Conservation (phyloP, 2,888 invertebrate genomes). For the Argyresthia goedartella region DNA sequence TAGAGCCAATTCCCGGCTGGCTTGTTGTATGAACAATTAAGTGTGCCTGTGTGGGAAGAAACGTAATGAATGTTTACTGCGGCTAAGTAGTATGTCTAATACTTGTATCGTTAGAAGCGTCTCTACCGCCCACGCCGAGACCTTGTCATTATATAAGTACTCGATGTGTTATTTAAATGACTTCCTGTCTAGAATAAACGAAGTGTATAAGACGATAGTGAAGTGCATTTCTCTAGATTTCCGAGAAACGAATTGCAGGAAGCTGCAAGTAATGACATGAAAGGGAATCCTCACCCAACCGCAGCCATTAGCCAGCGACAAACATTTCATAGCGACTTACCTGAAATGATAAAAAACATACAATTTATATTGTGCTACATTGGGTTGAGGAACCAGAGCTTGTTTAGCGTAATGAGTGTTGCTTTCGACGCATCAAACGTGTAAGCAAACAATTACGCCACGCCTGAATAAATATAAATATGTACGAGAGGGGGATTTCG, state of each 20-base stretch:
- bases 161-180: background rate
- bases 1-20: slow-evolving; percentile 62
- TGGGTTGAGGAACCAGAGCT: slow-evolving; percentile 62
- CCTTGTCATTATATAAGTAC: background rate
- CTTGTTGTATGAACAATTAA: slow-evolving; percentile 69
- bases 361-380: slow-evolving; percentile 56
- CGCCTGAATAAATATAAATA: slow-evolving; percentile 60
- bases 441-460: slow-evolving; percentile 69
- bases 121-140: background rate
- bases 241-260: too few relatives aligned
- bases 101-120: slow-evolving; percentile 20
- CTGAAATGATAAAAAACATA: slow-evolving; percentile 63
- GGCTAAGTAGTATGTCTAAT: slow-evolving; percentile 41
- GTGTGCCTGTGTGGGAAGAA: slow-evolving; percentile 52
- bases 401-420: slow-evolving; percentile 64
- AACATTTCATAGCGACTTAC: slow-evolving; percentile 45
- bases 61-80: slow-evolving; percentile 54
- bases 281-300: slow-evolving; percentile 46
- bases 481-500: slow-evolving; percentile 57
- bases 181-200: background rate
- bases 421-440: slow-evolving; percentile 65
- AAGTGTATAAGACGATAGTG: background rate
- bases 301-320: slow-evolving; percentile 42
- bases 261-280: slow-evolving; percentile 27
- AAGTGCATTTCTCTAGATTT: too few relatives aligned